Evolutionary conservation across 2,888 invertebrate genomes (phyloP).

Genomic region (Aelia acuminata): DNA sequence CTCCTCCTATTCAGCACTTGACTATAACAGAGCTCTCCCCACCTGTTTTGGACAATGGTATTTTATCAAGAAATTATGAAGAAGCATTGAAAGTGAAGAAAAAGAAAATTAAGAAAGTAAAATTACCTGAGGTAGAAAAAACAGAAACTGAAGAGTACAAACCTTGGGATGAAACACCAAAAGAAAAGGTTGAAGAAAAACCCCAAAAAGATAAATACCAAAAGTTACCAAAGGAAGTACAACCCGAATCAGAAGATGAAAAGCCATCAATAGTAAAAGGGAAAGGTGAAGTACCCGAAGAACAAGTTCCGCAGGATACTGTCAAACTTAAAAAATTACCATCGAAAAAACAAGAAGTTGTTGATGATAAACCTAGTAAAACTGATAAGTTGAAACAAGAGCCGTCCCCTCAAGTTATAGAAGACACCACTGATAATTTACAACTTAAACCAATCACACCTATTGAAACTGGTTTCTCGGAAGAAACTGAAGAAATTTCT

Average conservation of each 20-base stretch:
- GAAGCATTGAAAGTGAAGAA: slow-evolving; percentile 71
- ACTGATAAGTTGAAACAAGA: slow-evolving; percentile 61
- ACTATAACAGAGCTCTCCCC: slow-evolving; percentile 69
- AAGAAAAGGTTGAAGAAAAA: slow-evolving; percentile 57
- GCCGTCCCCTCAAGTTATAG: slow-evolving; percentile 67
- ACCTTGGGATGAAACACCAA: slow-evolving; percentile 59
- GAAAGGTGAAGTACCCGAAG: slow-evolving; percentile 66
- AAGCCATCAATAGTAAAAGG: slow-evolving; percentile 59
- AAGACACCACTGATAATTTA: slow-evolving; percentile 61
- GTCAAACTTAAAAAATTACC: slow-evolving; percentile 73
- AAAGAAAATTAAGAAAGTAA: slow-evolving; percentile 70
- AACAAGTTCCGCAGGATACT: slow-evolving; percentile 70
- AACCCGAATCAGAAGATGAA: background rate
- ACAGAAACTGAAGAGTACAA: slow-evolving; percentile 70
- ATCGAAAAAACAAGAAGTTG: slow-evolving; percentile 69
- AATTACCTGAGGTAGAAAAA: slow-evolving; percentile 69
- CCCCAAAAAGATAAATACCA: slow-evolving; percentile 42
- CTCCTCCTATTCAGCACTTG: slow-evolving; percentile 70
- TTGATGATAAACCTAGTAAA: slow-evolving; percentile 66
- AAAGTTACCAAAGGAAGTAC: slow-evolving; percentile 67
- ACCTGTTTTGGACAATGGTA: slow-evolving; percentile 69
- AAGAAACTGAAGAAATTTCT: slow-evolving; percentile 60
- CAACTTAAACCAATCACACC: slow-evolving; percentile 63
- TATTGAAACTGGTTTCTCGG: slow-evolving; percentile 57
- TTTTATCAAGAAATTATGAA: slow-evolving; percentile 71